These are phyloP conservation scores for Nothobranchius kuhntae DNA, from an alignment of 2,113 vertebrate species.

Conservation along the genomic window DNA sequence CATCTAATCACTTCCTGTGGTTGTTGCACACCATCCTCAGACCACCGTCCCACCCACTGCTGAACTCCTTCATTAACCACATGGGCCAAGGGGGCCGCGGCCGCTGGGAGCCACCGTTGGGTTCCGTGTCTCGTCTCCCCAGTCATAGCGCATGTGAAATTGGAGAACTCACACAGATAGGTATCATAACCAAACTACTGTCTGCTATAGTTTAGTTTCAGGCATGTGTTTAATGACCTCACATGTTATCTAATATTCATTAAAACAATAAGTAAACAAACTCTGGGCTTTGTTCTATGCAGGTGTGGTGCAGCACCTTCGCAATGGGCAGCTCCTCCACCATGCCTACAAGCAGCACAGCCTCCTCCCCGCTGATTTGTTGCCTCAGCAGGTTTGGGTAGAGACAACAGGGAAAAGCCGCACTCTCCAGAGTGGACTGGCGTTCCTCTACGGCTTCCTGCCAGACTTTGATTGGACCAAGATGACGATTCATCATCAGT, in stretches of 20 bases:
- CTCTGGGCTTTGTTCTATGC: slow-evolving; percentile 4
- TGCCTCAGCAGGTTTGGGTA: slow-evolving; percentile 85
- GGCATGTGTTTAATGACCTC: no score
- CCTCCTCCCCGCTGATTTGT: slow-evolving; percentile 84
- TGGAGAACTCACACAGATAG: slow-evolving; percentile 97
- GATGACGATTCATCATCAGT: slow-evolving; percentile 87
- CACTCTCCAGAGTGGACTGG: slow-evolving; percentile 92
- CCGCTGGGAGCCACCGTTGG: slow-evolving; percentile 87
- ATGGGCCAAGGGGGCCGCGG: slow-evolving; percentile 85
- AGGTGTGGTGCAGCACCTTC: slow-evolving; percentile 95
- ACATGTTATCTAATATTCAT: not conserved
- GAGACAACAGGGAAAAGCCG: slow-evolving; percentile 95
- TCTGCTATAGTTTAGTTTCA: not conserved
- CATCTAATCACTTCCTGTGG: not conserved
- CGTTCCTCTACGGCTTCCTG: slow-evolving; percentile 88
- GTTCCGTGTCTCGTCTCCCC: slow-evolving; percentile 88
- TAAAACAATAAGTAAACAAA: not conserved
- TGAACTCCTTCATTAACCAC: slow-evolving; percentile 88
- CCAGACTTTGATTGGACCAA: slow-evolving; percentile 91
- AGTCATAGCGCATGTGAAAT: slow-evolving; percentile 90
- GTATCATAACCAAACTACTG: slow-evolving; percentile 55
- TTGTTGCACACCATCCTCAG: slow-evolving; percentile 64
- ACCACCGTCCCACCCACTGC: slow-evolving; percentile 88
- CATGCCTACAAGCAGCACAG: slow-evolving; percentile 88
- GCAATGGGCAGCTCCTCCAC: slow-evolving; percentile 87